Evolutionary conservation across 1,140 invertebrate genomes (phyloP), one percentile per base, ranked within the genome.

Genomic region (Andrena cerasifolii): DNA sequence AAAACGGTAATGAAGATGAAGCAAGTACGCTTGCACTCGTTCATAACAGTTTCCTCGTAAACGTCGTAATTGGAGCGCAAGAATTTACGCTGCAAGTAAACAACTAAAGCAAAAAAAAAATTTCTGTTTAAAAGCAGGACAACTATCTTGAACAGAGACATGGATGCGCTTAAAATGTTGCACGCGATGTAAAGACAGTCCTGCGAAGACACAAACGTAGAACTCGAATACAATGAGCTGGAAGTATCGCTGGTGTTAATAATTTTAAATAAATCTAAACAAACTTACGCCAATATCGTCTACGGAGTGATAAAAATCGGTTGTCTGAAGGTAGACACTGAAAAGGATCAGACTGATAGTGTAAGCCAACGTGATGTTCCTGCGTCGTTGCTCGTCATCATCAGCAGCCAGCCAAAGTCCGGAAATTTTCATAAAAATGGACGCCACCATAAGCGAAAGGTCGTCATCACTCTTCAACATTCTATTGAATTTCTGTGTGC

Each of bases 401-500:
- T 26, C 59, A 0, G 68, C 18, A 0, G 82, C 40, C 0, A 61
- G 18, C 82, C 85, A 87, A 3, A 80, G 36, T 12, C 86, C 86
- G 8, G 77, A n/a, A 3, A 61, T 10, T 7, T 72, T 80, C 85
- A 87, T 78, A 16, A 83, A 71, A 68, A 85, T 68, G 10, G 45
- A 40, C n/a, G 66, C 49, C 0, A 85, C 0, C 8, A 51, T 51
- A 31, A 86, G 74, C 3, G 85, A 84, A 4, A 75, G 1, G 24
- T 76, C 82, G 51, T 68, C 40, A 0, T 0, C 8, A 0, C 4
- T 12, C 1, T 3, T 12, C n/a, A 43, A 3, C 6, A 14, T 16
- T 21, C 18, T 0, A 12, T 0, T 2, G 16, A 49, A 65, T 28
- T 58, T 58, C 21, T 6, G 31, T 3, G 5, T 3, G 18, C 16